These are phyloP conservation scores for Rosalia funebris DNA, from an alignment of 2,888 invertebrate species.

Conservation along the genomic window DNA sequence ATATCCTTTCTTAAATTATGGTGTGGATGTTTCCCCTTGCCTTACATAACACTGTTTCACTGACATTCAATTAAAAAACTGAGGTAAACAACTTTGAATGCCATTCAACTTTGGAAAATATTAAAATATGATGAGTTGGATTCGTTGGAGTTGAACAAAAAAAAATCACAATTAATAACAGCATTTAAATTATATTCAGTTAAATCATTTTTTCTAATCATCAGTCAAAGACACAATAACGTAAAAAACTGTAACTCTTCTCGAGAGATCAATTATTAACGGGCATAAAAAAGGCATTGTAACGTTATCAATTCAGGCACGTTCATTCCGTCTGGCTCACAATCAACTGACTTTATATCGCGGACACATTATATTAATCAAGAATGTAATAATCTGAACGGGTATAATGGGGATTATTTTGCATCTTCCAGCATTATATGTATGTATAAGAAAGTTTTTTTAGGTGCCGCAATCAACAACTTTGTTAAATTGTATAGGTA, in stretches of 20 bases:
- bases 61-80: too few species aligned
- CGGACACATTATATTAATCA: neutral
- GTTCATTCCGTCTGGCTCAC: neutral
- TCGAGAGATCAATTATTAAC: neutral
- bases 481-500: too few species aligned
- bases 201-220: neutral
- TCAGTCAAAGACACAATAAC: neutral
- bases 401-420: neutral
- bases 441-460: too few species aligned
- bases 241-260: neutral
- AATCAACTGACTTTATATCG: neutral
- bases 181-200: neutral
- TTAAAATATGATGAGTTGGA: too few species aligned
- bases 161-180: neutral
- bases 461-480: neutral
- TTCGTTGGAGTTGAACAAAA: too few species aligned
- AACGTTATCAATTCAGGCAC: neutral
- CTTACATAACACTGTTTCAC: too few species aligned
- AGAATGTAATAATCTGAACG: neutral
- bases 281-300: neutral
- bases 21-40: too few species aligned
- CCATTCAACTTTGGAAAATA: too few species aligned
- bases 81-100: too few species aligned
- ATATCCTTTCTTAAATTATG: too few species aligned
- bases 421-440: neutral